Evolutionary conservation across 2,113 vertebrate species (phyloP).

Genomic region (Penelope pileata): DNA sequence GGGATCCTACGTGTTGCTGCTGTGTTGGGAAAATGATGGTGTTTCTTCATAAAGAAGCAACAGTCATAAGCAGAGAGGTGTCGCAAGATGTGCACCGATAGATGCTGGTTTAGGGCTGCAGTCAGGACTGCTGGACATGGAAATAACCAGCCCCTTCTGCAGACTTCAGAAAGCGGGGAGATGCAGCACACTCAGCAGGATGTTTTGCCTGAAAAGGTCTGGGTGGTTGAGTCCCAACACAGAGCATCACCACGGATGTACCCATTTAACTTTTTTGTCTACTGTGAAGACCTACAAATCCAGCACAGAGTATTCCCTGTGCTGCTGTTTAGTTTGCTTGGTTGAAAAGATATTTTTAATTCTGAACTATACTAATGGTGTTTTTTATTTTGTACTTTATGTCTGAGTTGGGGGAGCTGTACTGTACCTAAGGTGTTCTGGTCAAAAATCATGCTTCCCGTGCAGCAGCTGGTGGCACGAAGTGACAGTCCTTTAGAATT

Average conservation of each 20-base stretch:
- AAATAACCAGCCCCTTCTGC: not conserved
- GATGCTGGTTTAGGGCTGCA: not conserved
- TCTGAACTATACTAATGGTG: not conserved
- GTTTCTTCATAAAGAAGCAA: not conserved
- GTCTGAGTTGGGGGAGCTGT: rapidly evolving
- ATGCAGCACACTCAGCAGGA: not conserved
- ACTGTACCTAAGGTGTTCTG: not conserved
- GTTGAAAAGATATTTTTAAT: not conserved
- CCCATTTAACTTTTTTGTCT: not conserved
- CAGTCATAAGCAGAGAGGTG: not conserved
- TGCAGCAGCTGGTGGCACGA: not conserved
- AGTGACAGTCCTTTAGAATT: not conserved
- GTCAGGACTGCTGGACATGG: not conserved
- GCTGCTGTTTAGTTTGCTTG: not conserved
- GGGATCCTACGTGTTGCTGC: not conserved
- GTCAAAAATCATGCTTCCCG: not conserved
- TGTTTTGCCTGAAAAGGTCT: not conserved
- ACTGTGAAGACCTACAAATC: not conserved
- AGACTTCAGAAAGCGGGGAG: not conserved
- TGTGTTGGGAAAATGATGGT: not conserved
- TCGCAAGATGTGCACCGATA: not conserved
- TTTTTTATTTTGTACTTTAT: not conserved
- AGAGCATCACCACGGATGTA: not conserved
- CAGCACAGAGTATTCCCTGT: not conserved
- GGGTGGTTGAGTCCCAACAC: not conserved